These are phyloP conservation scores for Fundulus diaphanus DNA, from an alignment of 2,797 vertebrate genomes.

Conservation along the genomic window DNA sequence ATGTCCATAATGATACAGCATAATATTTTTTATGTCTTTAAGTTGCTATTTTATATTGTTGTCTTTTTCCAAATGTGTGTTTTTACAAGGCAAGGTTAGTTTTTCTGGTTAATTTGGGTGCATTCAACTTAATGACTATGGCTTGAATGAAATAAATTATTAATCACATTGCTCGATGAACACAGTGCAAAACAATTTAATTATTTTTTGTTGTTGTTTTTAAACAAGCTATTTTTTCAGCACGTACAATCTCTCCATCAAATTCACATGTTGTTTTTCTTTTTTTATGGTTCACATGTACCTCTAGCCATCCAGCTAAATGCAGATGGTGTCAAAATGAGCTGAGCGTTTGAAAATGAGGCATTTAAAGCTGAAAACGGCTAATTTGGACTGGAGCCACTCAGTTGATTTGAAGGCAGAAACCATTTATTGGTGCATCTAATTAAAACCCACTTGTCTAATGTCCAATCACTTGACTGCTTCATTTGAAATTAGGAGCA, in stretches of 20 bases:
- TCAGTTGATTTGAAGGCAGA: constrained; percentile 38
- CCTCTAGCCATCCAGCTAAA: constrained; percentile 5
- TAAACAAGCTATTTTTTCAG: too few species aligned
- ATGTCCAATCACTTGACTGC: constrained; percentile 25
- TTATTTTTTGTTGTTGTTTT: not conserved
- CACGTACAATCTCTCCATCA: not conserved
- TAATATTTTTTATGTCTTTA: not conserved
- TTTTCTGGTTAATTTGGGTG: not conserved
- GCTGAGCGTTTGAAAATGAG: constrained; percentile 42
- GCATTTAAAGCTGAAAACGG: constrained; percentile 33
- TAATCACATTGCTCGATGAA: not conserved
- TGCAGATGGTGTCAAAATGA: constrained; percentile 35
- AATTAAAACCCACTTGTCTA: constrained; percentile 39
- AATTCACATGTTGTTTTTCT: not conserved
- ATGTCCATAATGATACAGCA: not conserved
- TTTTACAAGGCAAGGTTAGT: not conserved
- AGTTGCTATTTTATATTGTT: not conserved
- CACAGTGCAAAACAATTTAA: not conserved
- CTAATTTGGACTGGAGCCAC: constrained; percentile 25
- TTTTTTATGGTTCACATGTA: not conserved
- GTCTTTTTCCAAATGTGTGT: not conserved
- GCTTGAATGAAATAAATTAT: not conserved
- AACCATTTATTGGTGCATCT: constrained; percentile 7
- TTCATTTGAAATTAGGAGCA: constrained; percentile 22
- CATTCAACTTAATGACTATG: not conserved